Base-by-base conservation (phyloP, 2,113 vertebrate genomes). In the Balaeniceps rex region DNA sequence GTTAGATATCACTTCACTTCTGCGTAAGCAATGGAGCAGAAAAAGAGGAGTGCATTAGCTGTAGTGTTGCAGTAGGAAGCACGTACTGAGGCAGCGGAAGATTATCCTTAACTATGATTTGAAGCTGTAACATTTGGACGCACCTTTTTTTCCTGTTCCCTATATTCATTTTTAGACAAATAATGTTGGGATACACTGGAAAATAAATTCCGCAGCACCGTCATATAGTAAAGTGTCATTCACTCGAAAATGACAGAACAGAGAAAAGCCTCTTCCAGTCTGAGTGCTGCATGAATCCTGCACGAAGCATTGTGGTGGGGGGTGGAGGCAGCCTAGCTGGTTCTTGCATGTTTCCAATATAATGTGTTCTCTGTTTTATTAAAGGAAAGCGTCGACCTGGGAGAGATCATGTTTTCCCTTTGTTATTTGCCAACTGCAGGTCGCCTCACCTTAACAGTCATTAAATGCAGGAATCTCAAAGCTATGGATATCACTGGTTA, bases 401-500 rank as follows among this genome's bases (percentile, higher is more conserved):
- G 99, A 28, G 99, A 99, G 98, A 99, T 99, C 98, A 99, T 99
- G 99, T 99, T 99, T 97, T 99, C 99, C 52, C 98, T 99, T 55
- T 99, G 99, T 98, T 99, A 99, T 97, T 98, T 99, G 97, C 99
- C 99, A 91, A 99, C 99, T 6, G 99, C 99, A 26, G 99, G 99
- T 77, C 98, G 99, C 96, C 99, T 99, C 97, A 99, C 99, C 51
- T 97, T 99, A 87, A 99, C 99, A 4, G 99, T 99, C 97, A 99
- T 99, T 98, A 99, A 99, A 92, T 99, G 99, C 97, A 99, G 99
- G 97, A 99, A 99, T 97, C 99, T 99, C 91, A 99, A 99, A 98
- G 99, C 99, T 57, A 99, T 99, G 99, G 99, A 99, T 97, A 99
- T 99, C 98, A 99, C 99, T 18, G 99, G 99, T 69, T 99, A 99